These are phyloP conservation scores for Microplitis mediator DNA, from an alignment of 1,140 invertebrate species.

Conservation along the genomic window DNA sequence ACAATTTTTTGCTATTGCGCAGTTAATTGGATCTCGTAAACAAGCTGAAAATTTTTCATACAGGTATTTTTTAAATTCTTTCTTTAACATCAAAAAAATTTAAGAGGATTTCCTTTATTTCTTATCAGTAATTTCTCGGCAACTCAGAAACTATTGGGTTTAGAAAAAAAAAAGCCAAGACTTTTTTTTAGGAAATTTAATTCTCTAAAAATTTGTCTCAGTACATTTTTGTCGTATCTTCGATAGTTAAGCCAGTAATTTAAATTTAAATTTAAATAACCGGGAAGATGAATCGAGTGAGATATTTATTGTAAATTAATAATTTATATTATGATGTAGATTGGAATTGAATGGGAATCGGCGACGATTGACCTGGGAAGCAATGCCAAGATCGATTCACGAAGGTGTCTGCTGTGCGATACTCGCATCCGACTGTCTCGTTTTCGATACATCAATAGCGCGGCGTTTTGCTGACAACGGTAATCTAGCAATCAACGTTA, in stretches of 20 bases:
- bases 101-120: too few species aligned
- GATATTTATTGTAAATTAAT: background rate
- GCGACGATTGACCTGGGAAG: conserved; percentile 96
- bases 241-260: too few species aligned
- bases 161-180: too few species aligned
- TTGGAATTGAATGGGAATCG: conserved; percentile 95
- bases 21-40: conserved; percentile 97
- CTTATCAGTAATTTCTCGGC: too few species aligned
- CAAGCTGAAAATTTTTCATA: conserved; percentile 99
- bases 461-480: conserved; percentile 99
- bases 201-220: too few species aligned
- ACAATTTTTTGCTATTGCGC: conserved; percentile 99
- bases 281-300: background rate
- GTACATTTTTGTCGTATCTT: too few species aligned
- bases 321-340: conserved; percentile 44
- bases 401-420: conserved; percentile 99
- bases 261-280: too few species aligned
- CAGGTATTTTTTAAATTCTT: conserved; percentile 64
- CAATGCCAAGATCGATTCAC: conserved; percentile 97
- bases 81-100: background rate
- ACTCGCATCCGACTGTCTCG: conserved; percentile 96
- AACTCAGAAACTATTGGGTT: too few species aligned
- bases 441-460: conserved; percentile 98
- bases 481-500: conserved; percentile 99
- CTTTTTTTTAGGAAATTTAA: too few species aligned